Evolutionary conservation across 2,888 invertebrate genomes (phyloP).

Genomic region (Drosophila mettleri): DNA sequence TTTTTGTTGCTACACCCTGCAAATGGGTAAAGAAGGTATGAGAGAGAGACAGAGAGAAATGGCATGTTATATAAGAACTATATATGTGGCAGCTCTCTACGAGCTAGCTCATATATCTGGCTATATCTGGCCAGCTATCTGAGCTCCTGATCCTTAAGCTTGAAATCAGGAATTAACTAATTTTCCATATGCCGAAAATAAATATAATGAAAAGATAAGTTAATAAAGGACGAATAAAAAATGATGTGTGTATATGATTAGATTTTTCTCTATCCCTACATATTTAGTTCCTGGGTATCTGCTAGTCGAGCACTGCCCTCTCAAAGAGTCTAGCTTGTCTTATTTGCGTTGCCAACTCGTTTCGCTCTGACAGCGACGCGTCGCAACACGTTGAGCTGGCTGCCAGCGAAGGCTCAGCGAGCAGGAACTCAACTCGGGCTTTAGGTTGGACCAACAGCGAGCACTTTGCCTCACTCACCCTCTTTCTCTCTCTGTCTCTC

Average conservation of each 20-base stretch:
- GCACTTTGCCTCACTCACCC: neutral
- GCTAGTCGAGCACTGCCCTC: neutral
- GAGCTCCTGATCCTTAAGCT: too few relatives aligned
- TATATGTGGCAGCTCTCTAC: too few relatives aligned
- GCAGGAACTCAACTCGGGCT: slow-evolving; percentile 3
- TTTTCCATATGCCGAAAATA: too few relatives aligned
- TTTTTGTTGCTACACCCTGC: neutral
- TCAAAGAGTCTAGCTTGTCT: neutral
- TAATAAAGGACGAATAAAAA: too few relatives aligned
- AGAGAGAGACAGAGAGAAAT: too few relatives aligned
- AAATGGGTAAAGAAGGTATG: neutral
- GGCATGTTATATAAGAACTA: too few relatives aligned
- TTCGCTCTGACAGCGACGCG: slow-evolving; percentile 43
- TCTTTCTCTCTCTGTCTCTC: neutral
- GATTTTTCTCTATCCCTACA: neutral
- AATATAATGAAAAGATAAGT: too few relatives aligned
- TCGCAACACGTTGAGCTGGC: slow-evolving; percentile 41
- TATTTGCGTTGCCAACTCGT: slow-evolving; percentile 42
- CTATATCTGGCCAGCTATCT: too few relatives aligned
- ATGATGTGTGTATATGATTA: too few relatives aligned
- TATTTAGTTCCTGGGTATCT: neutral
- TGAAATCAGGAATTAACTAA: too few relatives aligned
- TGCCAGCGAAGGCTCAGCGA: slow-evolving; percentile 14
- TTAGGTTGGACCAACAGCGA: neutral
- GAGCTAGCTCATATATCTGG: too few relatives aligned